phyloP scores from a whole-genome alignment of 2,113 vertebrate genomes.

The Entosphenus tridentatus region DNA sequence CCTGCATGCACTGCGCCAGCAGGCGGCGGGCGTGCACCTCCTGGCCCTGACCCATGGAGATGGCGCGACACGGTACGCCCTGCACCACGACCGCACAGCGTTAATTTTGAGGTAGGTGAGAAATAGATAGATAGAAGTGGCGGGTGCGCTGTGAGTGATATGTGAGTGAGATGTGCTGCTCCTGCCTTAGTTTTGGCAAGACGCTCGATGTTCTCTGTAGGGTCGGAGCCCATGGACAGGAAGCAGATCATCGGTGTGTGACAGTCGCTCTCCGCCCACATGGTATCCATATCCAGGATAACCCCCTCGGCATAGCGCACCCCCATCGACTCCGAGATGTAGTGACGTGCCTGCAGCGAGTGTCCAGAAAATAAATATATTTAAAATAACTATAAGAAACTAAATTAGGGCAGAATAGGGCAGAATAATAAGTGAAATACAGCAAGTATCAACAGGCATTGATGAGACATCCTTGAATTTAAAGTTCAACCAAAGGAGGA shows the following conservation, averaged over 20 bases:
- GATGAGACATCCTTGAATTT: too few species aligned
- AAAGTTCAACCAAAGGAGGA: too few species aligned
- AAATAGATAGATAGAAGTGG: neutral
- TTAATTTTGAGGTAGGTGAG: neutral
- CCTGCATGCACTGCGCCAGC: slow-evolving; percentile 31
- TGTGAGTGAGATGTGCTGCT: neutral
- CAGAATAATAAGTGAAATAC: too few species aligned
- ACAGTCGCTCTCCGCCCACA: slow-evolving; percentile 33
- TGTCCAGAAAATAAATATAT: neutral
- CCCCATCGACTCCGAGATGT: slow-evolving; percentile 39
- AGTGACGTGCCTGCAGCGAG: slow-evolving; percentile 26
- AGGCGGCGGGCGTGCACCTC: slow-evolving; percentile 41
- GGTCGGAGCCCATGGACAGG: slow-evolving; percentile 45
- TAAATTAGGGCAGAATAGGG: too few species aligned
- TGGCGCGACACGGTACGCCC: slow-evolving; percentile 28
- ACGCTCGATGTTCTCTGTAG: slow-evolving; percentile 41
- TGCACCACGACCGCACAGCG: slow-evolving; percentile 13
- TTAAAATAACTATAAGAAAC: neutral
- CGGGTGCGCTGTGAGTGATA: neutral
- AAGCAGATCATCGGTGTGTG: slow-evolving; percentile 37
- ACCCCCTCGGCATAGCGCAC: slow-evolving; percentile 30
- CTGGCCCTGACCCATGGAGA: slow-evolving; percentile 59
- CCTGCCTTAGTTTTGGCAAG: slow-evolving; percentile 38
- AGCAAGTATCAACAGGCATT: too few species aligned
- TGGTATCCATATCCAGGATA: slow-evolving; percentile 37